Base-by-base conservation (phyloP, 2,888 invertebrate genomes). In the Tortricodes alternella region DNA sequence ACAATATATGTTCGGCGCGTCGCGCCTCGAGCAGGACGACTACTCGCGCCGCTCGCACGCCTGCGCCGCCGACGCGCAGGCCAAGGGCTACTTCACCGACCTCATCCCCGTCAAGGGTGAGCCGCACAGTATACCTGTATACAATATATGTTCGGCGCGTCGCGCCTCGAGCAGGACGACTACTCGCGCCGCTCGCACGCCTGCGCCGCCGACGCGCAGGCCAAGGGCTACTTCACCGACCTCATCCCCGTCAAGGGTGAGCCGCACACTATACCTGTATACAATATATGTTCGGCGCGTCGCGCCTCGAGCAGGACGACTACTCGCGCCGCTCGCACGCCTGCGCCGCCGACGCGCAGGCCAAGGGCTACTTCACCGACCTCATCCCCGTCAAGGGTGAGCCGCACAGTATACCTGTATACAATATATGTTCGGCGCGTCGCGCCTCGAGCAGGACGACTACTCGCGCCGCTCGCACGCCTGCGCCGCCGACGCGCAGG, bases 11-110 rank as follows among this genome's bases (percentile, higher is more conserved):
- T 99, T 99, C 86, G 94, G 94, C 13, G 95, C 98, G 1, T 85
- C 94, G 0, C 93, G 98, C 18, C 81, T 93, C 65, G 99, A 99
- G 76, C 99, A 99, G 85, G 99, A 99, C 83, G 97, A 97, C 46
- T 99, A 96, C 89, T 96, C 99, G 0, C 77, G 97, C 19, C 92
- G 99, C 58, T 98, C 98, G 0, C 99, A 99, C 85, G 94, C 93
- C 3, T 78, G 96, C 39, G 99, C 99, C 0, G 93, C 95, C 49
- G 89, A 97, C 67, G 99, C 99, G 0, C 93, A 95, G 62, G 93
- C 96, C 50, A 96, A 95, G 69, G 99, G 99, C 0, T 94, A 95
- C 76, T 93, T 99, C 61, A 95, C 95, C 1, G 99, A 99, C 83
- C 78, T 99, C 60, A 90, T 96, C 0, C 96, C 98, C 0, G 94